phyloP scores from a whole-genome alignment of 1,140 invertebrate species.

The Xylocopa sonorina region DNA sequence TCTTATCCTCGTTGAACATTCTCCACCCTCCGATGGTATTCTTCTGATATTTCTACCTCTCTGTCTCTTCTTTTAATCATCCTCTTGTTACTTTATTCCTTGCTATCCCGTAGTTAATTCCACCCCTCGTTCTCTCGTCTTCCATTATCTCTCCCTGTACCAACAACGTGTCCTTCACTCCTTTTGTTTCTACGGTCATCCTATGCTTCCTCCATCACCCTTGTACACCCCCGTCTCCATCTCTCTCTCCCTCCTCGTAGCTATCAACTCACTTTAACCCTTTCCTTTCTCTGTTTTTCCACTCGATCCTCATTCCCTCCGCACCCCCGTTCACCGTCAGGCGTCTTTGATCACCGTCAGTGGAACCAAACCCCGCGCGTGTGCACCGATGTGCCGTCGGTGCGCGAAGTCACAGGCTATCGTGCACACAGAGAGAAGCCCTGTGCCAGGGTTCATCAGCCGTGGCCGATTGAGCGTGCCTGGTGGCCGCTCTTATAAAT shows the following conservation, averaged over 20 bases:
- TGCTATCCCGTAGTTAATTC: not conserved
- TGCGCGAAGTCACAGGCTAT: constrained; percentile 25
- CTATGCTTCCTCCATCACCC: not conserved
- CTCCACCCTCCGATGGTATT: not conserved
- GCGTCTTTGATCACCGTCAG: constrained; percentile 28
- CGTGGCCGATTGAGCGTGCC: constrained; percentile 52
- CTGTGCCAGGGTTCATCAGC: constrained; percentile 57
- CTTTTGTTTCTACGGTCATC: not conserved
- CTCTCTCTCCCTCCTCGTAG: not conserved
- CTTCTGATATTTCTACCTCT: not conserved
- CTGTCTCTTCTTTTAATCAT: not conserved
- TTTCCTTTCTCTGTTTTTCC: not conserved
- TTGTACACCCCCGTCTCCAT: not conserved
- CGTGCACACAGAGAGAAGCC: constrained; percentile 34
- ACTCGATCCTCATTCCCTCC: not conserved
- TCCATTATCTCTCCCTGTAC: not conserved
- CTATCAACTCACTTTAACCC: not conserved
- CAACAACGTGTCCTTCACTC: not conserved
- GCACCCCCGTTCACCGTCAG: not conserved
- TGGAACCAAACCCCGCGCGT: not conserved
- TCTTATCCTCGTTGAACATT: not conserved
- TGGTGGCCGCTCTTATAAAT: constrained; percentile 40
- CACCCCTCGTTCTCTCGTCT: not conserved
- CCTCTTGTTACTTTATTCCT: not conserved
- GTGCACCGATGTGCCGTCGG: constrained; percentile 13